Evolutionary conservation across 1,140 invertebrate species (phyloP), one percentile per base, ranked within the genome.

Genomic region (Eriocheir sinensis): DNA sequence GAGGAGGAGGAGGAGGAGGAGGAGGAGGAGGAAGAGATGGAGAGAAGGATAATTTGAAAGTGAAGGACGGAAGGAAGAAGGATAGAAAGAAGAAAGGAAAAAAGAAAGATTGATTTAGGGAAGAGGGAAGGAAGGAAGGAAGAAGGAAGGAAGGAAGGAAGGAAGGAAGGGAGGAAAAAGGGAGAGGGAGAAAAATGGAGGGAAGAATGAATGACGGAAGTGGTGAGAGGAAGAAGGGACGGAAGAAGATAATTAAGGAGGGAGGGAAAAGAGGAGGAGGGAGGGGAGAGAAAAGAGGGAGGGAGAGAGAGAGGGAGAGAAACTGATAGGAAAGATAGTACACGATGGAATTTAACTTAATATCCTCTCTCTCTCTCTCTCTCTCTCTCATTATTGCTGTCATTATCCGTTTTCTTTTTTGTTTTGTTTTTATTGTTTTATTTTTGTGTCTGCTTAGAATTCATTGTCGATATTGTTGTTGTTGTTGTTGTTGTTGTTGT

Each of bases 361-460:
- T n/a, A n/a, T n/a, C n/a, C 60, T 72, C 60, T 72, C 60, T 72
- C 60, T 72, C 60, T 72, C 53, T 72, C 53, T 72, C 53, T 72
- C 21, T 72, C 53, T 72, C 53, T 72, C 53, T 72, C 2, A 21
- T 8, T 2, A 2, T 72, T 72, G 60, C n/a, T 72, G 60, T 21
- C 21, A 72, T 53, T 53, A 17, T 53, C 12, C 12, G 12, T 9
- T 53, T 21, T 21, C 2, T 9, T 21, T 9, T 53, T 21, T 9
- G 21, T 53, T 9, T 53, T 53, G 48, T 53, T 53, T 9, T 12
- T 53, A 9, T 53, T 53, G 48, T 53, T 53, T 9, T 53, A 21
- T 53, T n/a, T 48, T 4, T n/a, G n/a, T n/a, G n/a, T n/a, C n/a
- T n/a, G n/a, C n/a, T n/a, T n/a, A n/a, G n/a, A n/a, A n/a, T n/a